Percentiles rank a stretch among this genome's conserved stretches.
Conservation (phyloP, 2,113 vertebrate species). For the Hassar affinis region DNA sequence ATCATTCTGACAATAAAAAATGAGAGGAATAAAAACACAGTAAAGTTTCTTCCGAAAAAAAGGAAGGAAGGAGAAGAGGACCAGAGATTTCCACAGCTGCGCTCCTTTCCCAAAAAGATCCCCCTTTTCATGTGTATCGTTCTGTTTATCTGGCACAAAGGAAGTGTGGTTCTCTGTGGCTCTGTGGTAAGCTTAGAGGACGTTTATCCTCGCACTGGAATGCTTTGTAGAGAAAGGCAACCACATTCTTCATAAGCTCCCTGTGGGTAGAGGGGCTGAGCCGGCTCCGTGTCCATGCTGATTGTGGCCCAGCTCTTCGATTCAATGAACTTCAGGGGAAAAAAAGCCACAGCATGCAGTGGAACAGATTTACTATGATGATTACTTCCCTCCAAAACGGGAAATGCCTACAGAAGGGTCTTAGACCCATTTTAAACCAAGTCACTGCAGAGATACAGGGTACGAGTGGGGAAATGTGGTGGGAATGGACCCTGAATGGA, state of each 20-base stretch:
- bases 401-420: neutral
- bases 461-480: slow-evolving; percentile 3
- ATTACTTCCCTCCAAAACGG: neutral
- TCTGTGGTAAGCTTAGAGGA: slow-evolving; percentile 53
- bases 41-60: slow-evolving; percentile 48
- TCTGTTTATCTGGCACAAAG: slow-evolving; percentile 49
- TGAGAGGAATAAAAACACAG: slow-evolving; percentile 71
- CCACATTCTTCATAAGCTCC: slow-evolving; percentile 62
- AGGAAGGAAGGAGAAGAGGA: slow-evolving; percentile 37
- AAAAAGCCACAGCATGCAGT: slow-evolving; percentile 7
- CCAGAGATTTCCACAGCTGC: slow-evolving; percentile 60
- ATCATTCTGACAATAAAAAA: slow-evolving; percentile 77
- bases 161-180: slow-evolving; percentile 44
- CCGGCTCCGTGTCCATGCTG: slow-evolving; percentile 12
- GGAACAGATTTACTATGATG: slow-evolving; percentile 3
- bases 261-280: slow-evolving; percentile 53
- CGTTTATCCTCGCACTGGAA: slow-evolving; percentile 53
- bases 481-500: slow-evolving; percentile 4
- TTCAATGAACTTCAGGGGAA: slow-evolving; percentile 8
- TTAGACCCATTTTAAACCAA: slow-evolving; percentile 11
- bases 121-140: slow-evolving; percentile 30
- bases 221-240: slow-evolving; percentile 56
- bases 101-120: slow-evolving; percentile 48
- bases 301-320: slow-evolving; percentile 34
- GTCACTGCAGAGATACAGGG: slow-evolving; percentile 9